phyloP scores from a whole-genome alignment of 2,113 vertebrate genomes.

The Kobus ellipsiprymnus region DNA sequence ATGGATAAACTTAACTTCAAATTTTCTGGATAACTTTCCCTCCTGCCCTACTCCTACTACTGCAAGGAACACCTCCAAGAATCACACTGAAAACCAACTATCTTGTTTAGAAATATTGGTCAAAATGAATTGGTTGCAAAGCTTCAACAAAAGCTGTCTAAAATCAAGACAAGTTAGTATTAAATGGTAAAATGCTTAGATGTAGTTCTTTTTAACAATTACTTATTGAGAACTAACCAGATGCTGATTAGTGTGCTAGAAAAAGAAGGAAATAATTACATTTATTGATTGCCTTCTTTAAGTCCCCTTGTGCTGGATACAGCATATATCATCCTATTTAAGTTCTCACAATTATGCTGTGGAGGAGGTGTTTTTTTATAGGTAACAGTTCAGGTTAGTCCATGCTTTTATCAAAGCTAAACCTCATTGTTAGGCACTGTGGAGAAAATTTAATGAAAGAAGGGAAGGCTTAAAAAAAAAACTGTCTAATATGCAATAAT shows the following conservation, averaged over 20 bases:
- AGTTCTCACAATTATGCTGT: not conserved
- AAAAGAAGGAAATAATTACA: constrained; percentile 58
- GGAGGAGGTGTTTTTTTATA: not conserved
- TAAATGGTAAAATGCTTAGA: constrained; percentile 33
- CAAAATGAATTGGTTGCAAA: constrained; percentile 52
- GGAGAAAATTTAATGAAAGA: not conserved
- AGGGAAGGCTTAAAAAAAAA: not conserved
- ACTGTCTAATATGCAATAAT: not conserved
- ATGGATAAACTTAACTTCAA: not conserved
- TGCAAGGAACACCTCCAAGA: not conserved
- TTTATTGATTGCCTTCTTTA: constrained; percentile 55
- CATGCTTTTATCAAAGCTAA: not conserved
- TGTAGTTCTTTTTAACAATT: constrained; percentile 58
- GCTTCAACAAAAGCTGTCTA: constrained; percentile 14
- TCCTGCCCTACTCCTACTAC: not conserved
- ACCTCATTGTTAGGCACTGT: not conserved
- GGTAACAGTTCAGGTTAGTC: not conserved
- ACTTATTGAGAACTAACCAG: constrained; percentile 14
- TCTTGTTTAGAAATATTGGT: constrained; percentile 33
- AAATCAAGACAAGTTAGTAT: constrained; percentile 40
- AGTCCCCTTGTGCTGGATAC: not conserved
- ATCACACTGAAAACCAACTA: constrained; percentile 14
- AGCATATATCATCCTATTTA: constrained; percentile 26
- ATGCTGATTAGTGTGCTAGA: not conserved
- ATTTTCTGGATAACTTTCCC: not conserved